Evolutionary conservation across 2,797 vertebrate species (phyloP).

Genomic region (Schizopygopsis malacanthus): DNA sequence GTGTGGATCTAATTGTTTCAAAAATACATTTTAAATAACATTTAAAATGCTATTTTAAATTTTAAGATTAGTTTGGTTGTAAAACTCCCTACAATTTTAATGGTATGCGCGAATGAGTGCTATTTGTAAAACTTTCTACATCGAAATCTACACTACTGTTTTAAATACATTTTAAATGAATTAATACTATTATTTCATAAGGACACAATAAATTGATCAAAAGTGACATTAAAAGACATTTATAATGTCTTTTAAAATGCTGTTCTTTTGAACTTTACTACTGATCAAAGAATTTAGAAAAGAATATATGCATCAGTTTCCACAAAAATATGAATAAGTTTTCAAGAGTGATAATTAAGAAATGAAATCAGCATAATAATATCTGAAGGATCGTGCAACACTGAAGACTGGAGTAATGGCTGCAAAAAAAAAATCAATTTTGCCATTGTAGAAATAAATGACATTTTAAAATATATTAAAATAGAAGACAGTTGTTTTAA

Average conservation of each 20-base stretch:
- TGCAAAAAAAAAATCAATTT: neutral
- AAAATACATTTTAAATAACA: accelerated
- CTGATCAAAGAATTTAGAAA: neutral
- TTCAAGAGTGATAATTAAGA: neutral
- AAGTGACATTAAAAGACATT: neutral
- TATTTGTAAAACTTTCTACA: neutral
- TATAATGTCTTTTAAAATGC: no score
- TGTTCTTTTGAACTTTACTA: slow-evolving; percentile 3
- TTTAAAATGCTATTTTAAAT: neutral
- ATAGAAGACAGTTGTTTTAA: neutral
- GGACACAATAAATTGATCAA: neutral
- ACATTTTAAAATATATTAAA: neutral
- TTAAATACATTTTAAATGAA: neutral
- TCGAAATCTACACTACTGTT: neutral
- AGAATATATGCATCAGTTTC: neutral
- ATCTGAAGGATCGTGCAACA: neutral
- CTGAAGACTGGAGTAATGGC: neutral
- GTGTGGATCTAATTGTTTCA: neutral
- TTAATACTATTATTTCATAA: neutral
- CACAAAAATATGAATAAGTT: neutral
- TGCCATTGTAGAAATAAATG: neutral
- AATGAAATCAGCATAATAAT: neutral
- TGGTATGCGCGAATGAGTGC: neutral
- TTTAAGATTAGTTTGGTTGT: neutral
- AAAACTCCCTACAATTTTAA: neutral